Percentiles rank a stretch among this genome's conserved stretches.
These are phyloP conservation scores for Hoplodrina blanda DNA, from an alignment of 2,888 invertebrate genomes.

Conservation along the genomic window DNA sequence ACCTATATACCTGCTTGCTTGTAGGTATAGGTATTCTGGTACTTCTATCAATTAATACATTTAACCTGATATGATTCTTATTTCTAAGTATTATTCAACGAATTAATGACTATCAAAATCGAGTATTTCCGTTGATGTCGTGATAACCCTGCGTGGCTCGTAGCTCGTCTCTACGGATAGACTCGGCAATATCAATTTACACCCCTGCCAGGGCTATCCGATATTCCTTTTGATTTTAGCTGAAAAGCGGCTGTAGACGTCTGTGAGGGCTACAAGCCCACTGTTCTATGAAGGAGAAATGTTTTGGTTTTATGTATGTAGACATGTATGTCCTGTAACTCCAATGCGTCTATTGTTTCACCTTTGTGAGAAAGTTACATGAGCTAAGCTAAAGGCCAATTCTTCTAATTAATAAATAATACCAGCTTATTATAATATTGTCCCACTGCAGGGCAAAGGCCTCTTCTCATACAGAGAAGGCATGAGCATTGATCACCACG, in stretches of 20 bases:
- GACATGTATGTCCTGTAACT: not conserved
- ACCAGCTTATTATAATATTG: too few species aligned
- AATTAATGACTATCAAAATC: not conserved
- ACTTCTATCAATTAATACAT: too few species aligned
- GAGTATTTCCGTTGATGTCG: not conserved
- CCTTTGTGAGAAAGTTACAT: not conserved
- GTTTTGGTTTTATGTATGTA: slow-evolving; percentile 1
- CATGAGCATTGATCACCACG: too few species aligned
- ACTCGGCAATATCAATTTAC: slow-evolving; percentile 35
- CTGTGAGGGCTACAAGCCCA: not conserved
- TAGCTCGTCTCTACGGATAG: slow-evolving; percentile 4
- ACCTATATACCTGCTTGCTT: too few species aligned
- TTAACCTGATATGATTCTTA: not conserved
- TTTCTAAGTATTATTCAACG: not conserved
- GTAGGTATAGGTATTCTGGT: too few species aligned
- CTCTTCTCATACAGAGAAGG: too few species aligned
- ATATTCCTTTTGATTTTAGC: slow-evolving; percentile 43
- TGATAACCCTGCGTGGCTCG: not conserved
- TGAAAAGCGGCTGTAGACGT: slow-evolving; percentile 15
- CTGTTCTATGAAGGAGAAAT: not conserved
- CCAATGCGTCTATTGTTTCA: slow-evolving; percentile 1
- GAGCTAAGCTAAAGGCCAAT: not conserved
- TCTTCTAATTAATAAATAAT: too few species aligned
- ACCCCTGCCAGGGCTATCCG: slow-evolving; percentile 21
- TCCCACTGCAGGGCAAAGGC: too few species aligned